phyloP scores from a whole-genome alignment of 1,140 invertebrate species.

The Heterodera schachtii region DNA sequence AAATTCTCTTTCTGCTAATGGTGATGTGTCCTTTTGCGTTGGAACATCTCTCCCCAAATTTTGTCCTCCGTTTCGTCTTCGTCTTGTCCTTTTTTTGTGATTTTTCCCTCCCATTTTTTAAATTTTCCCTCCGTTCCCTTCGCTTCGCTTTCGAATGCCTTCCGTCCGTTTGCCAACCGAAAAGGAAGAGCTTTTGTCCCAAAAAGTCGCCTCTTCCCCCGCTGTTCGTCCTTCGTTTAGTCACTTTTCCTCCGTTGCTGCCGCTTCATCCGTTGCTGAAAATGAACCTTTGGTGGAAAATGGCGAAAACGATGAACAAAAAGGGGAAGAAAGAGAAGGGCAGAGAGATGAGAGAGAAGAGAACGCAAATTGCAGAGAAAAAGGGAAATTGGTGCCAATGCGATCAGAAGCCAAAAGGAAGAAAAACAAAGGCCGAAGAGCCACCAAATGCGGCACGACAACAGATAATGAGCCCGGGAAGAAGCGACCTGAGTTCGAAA shows the following conservation, averaged over 20 bases:
- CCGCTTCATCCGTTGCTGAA: background rate
- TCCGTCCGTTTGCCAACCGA: background rate
- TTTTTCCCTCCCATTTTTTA: background rate
- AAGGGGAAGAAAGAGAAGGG: too few relatives aligned
- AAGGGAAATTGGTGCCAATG: background rate
- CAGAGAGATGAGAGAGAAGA: background rate
- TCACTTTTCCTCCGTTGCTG: background rate
- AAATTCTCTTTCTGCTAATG: too few relatives aligned
- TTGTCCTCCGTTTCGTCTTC: too few relatives aligned
- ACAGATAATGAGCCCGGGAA: background rate
- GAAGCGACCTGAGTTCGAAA: background rate
- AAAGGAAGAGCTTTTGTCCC: background rate
- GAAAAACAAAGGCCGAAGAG: background rate
- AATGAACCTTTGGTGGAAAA: background rate
- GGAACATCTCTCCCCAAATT: too few relatives aligned
- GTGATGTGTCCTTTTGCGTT: too few relatives aligned
- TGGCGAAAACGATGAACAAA: background rate
- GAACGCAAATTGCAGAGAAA: constrained; percentile 21
- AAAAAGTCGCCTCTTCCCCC: background rate
- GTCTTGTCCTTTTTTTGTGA: background rate
- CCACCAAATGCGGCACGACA: background rate
- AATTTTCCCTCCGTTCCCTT: background rate
- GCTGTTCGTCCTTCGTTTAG: background rate
- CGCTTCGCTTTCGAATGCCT: constrained; percentile 4
- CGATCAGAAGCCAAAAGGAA: background rate